Evolutionary conservation across 2,113 vertebrate species (phyloP).

Genomic region (Ophiodon elongatus): DNA sequence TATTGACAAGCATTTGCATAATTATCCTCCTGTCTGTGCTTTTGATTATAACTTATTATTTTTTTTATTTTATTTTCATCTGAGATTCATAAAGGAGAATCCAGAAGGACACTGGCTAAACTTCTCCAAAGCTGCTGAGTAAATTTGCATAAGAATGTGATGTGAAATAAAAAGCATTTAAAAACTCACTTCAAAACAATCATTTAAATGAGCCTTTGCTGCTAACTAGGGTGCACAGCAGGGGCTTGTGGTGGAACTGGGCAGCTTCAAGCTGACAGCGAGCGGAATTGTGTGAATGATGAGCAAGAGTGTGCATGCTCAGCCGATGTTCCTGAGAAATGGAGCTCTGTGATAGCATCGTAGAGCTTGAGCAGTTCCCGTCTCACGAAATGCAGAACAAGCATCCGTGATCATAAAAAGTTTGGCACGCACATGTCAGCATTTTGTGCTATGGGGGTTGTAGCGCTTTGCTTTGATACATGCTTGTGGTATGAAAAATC

Average conservation of each 20-base stretch:
- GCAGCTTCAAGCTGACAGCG: not conserved
- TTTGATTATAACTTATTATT: constrained; percentile 7
- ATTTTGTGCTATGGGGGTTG: constrained; percentile 7
- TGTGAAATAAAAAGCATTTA: not conserved
- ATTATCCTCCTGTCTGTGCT: constrained; percentile 1
- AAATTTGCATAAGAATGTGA: constrained; percentile 18
- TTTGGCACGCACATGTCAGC: constrained; percentile 22
- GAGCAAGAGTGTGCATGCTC: not conserved
- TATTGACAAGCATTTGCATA: constrained; percentile 5
- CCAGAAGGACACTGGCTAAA: not conserved
- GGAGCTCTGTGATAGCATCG: not conserved
- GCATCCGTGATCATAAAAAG: constrained; percentile 27
- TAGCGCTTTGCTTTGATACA: constrained; percentile 50
- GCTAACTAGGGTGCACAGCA: not conserved
- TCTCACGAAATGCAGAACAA: constrained; percentile 28
- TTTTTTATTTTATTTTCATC: not conserved
- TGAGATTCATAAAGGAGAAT: constrained; percentile 9
- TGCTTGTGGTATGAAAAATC: constrained; percentile 52
- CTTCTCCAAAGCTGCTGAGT: not conserved
- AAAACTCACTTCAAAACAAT: not conserved
- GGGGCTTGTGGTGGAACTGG: constrained; percentile 3
- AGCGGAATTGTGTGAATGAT: constrained; percentile 5
- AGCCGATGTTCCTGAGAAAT: constrained; percentile 15
- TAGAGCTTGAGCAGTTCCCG: not conserved
- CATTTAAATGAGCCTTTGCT: constrained; percentile 1